Base-by-base conservation (phyloP, 1,140 invertebrate species). In the Drosophila dunni region DNA sequence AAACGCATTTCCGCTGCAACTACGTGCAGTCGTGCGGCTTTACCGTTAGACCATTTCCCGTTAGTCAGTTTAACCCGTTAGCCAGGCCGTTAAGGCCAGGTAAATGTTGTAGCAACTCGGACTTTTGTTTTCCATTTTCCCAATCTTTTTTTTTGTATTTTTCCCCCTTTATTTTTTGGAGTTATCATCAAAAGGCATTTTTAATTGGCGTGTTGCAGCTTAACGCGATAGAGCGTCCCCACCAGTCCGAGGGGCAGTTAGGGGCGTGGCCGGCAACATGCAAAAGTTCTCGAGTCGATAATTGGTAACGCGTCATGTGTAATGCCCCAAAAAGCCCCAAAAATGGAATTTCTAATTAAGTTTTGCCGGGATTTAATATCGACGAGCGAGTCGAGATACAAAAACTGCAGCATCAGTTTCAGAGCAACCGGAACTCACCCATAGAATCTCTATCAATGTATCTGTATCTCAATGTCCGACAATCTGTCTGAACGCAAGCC, bases 301-400 rank as follows among this genome's bases (percentile, higher is more conserved):
- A 85, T 84, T 89, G 85, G 85, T 85, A 90, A 88, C 85, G 85
- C 85, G 78, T 75, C 78, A 86, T 79, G 84, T 86, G 79, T 86
- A 91, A 88, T 86, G 81, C 90, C 74, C 89, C 78, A 79, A 85
- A 91, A 91, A 89, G 84, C 89, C 90, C 89, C 90, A 91, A 91
- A 91, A 91, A 91, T 91, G 89, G 89, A 91, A 91, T 91, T 91
- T 91, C 90, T 91, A 91, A 91, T 91, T 91, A 91, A 91, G 84
- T 91, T 91, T 88, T 91, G 80, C 89, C 80, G 84, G 79, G 89
- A 91, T 91, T 91, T 91, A 85, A 89, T 88, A 88, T 83, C 83
- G 83, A 86, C 83, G 75, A 79, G 77, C 82, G 51, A 67, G 36
- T 10, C 48, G 61, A 71, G 38, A 62, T 56, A 51, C 63, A 40